Evolutionary conservation across 1,140 invertebrate species (phyloP).

Genomic region (Orius laevigatus): DNA sequence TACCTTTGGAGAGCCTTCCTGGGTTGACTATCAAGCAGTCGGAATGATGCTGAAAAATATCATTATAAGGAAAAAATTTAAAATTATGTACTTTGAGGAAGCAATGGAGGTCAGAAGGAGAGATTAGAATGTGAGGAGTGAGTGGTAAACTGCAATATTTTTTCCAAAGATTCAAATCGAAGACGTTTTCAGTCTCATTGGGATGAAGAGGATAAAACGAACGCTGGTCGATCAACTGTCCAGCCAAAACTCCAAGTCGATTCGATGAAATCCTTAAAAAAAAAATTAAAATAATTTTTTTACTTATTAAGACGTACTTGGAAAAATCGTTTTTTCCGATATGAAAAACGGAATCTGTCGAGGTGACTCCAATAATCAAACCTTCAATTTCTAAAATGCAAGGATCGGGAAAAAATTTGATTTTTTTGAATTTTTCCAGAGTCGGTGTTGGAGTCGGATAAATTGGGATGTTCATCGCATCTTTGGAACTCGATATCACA

Average conservation of each 20-base stretch:
- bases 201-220: slow-evolving; percentile 71
- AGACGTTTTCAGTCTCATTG: slow-evolving; percentile 40
- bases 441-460: slow-evolving; percentile 64
- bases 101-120: slow-evolving; percentile 67
- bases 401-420: slow-evolving; percentile 59
- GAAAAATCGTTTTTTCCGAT: slow-evolving; percentile 59
- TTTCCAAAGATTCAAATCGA: slow-evolving; percentile 49
- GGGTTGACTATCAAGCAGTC: slow-evolving; percentile 71
- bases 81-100: slow-evolving; percentile 47
- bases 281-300: no score
- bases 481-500: slow-evolving; percentile 55
- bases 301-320: slow-evolving; percentile 36
- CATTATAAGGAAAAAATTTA: slow-evolving; percentile 20
- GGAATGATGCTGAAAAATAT: background rate
- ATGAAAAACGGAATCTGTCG: slow-evolving; percentile 59
- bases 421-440: slow-evolving; percentile 34
- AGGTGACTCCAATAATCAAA: slow-evolving; percentile 56
- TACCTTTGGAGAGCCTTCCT: slow-evolving; percentile 52
- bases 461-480: slow-evolving; percentile 55
- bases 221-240: slow-evolving; percentile 58
- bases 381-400: slow-evolving; percentile 59
- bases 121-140: slow-evolving; percentile 63
- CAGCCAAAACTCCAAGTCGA: slow-evolving; percentile 49
- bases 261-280: slow-evolving; percentile 25
- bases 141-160: slow-evolving; percentile 44